Evolutionary conservation across 2,797 vertebrate genomes (phyloP).

Genomic region (Bryconaethiops microstoma): DNA sequence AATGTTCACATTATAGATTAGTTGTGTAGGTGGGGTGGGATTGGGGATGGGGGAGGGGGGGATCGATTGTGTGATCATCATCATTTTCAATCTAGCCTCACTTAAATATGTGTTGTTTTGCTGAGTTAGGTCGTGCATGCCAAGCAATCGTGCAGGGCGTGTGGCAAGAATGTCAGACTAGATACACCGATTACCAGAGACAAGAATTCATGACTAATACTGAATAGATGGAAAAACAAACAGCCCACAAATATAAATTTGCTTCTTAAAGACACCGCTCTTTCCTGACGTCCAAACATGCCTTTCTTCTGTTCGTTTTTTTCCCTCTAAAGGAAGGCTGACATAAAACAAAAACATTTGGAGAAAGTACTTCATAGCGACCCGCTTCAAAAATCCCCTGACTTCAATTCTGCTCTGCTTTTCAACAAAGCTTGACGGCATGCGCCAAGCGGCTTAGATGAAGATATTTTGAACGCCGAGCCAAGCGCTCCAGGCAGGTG

Average conservation of each 20-base stretch:
- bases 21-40: conserved; percentile 44
- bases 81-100: conserved; percentile 62
- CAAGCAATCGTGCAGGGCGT: conserved; percentile 39
- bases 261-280: conserved; percentile 9
- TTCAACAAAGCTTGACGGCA: conserved; percentile 59
- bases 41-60: background rate
- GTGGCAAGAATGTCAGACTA: conserved; percentile 51
- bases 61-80: conserved; percentile 63
- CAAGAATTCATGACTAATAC: conserved; percentile 12
- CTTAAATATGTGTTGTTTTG: conserved; percentile 59
- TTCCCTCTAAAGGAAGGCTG: conserved; percentile 46
- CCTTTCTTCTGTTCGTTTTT: conserved; percentile 9
- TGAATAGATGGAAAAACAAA: background rate
- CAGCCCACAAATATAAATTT: conserved; percentile 17
- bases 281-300: conserved; percentile 25
- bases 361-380: conserved; percentile 54
- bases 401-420: conserved; percentile 57
- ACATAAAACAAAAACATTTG: conserved; percentile 44
- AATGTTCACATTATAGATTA: conserved; percentile 61
- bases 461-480: conserved; percentile 93
- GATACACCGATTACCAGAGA: conserved; percentile 26
- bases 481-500: conserved; percentile 93
- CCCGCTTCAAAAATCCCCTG: conserved; percentile 52
- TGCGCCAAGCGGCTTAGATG: conserved; percentile 80
- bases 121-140: conserved; percentile 55